Evolutionary conservation across 2,888 invertebrate genomes (phyloP).

Genomic region (Mythimna ferrago): DNA sequence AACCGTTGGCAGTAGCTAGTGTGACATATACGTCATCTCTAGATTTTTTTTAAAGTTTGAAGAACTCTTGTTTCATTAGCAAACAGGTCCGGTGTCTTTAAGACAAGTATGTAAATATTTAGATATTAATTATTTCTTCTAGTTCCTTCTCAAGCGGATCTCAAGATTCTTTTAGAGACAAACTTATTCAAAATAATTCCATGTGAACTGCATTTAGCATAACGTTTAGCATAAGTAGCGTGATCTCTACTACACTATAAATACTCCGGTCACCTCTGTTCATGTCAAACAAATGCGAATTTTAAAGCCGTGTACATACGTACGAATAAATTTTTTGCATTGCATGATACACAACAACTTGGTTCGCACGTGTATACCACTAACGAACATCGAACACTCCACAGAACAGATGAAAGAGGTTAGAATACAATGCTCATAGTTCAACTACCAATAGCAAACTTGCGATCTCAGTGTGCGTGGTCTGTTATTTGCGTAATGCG

Average conservation of each 20-base stretch:
- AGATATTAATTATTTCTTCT: constrained; percentile 19
- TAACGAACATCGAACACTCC: too few relatives aligned
- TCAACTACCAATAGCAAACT: too few relatives aligned
- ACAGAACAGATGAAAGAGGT: too few relatives aligned
- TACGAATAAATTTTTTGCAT: too few relatives aligned
- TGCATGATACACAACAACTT: too few relatives aligned
- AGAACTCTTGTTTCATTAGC: neutral
- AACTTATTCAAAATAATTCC: constrained; percentile 1
- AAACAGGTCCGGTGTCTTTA: neutral
- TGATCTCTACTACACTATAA: neutral
- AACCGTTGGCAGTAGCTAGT: neutral
- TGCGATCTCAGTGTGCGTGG: too few relatives aligned
- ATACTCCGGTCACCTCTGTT: neutral
- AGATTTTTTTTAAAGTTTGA: neutral
- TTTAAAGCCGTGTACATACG: too few relatives aligned
- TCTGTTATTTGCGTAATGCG: too few relatives aligned
- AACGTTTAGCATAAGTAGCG: neutral
- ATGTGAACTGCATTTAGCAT: constrained; percentile 4
- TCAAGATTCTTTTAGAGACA: neutral
- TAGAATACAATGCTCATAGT: too few relatives aligned
- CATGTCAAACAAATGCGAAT: neutral
- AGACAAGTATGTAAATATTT: constrained; percentile 28
- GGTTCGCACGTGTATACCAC: too few relatives aligned
- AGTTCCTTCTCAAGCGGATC: constrained; percentile 8
- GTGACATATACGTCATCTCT: neutral